Base-by-base conservation (phyloP, 2,113 vertebrate species). In the Ginglymostoma cirratum region DNA sequence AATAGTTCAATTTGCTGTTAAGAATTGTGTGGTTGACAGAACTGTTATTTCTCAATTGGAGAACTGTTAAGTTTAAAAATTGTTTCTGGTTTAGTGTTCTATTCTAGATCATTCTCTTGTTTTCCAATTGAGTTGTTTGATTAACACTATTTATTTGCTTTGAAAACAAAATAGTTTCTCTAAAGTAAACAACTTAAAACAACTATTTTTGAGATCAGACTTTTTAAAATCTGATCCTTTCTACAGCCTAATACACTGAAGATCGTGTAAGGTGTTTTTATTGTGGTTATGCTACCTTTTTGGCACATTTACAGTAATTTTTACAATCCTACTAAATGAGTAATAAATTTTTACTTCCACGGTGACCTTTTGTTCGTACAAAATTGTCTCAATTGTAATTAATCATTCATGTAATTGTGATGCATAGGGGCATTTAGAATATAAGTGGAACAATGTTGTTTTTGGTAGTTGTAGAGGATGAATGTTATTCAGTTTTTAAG, bases 71-170 rank as follows among this genome's bases (percentile, higher is more conserved):
- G 23, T 5, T 19, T 38, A 83, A 42, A 83, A 83, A 83, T 42
- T 83, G 42, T 12, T n/a, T 10, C 5, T 66, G 65, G 55, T n/a
- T 92, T 92, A n/a, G 61, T 92, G 30, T 34, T 8, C 30, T 12
- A 38, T 93, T 19, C 89, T 21, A 8, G 34, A 19, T 14, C 12
- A 12, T 12, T 92, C 34, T 66, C 34, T 3, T 61, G 55, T 38
- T 93, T 93, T 93, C 89, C n/a, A 67, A 10, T 93, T 23, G 6
- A 67, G 89, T 66, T 93, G 89, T 38, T 93, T 66, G 87, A 65
- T 93, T 67, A 66, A 90, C 24, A 17, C 24, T 90, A 66, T 21
- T 38, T 0, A 67, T 93, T 93, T 93, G 34, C 38, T 83, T 83
- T 83, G 5, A 42, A 83, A 80, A 23, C 42, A 83, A 83, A 45